Evolutionary conservation across 2,797 vertebrate genomes (phyloP).

Genomic region (Hoplostethus atlanticus): DNA sequence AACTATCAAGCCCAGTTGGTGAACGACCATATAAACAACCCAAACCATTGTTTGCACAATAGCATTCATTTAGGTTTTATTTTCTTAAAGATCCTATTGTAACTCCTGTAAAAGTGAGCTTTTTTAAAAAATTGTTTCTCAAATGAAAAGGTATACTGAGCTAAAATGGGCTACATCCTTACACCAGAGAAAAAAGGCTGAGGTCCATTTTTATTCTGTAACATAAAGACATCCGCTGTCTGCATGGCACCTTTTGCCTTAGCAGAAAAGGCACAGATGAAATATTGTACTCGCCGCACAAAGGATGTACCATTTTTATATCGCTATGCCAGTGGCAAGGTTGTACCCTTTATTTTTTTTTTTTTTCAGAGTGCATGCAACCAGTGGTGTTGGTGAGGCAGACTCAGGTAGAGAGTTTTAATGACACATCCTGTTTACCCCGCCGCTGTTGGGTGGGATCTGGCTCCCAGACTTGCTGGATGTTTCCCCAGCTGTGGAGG

Average conservation of each 20-base stretch:
- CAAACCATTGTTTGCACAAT: conserved; percentile 7
- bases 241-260: not conserved
- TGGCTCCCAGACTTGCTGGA: conserved; percentile 66
- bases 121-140: not conserved
- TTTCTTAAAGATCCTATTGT: not conserved
- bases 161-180: not conserved
- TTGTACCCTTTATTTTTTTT: not conserved
- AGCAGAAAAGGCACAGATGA: conserved; percentile 20
- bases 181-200: not conserved
- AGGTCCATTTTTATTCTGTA: not conserved
- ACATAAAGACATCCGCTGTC: not conserved
- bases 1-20: conserved; percentile 7
- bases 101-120: too few relatives aligned
- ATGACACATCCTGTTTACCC: conserved; percentile 90
- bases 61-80: not conserved
- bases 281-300: conserved; percentile 31
- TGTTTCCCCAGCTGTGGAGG: conserved; percentile 77
- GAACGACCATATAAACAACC: not conserved
- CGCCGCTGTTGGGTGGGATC: conserved; percentile 87
- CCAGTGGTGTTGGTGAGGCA: conserved; percentile 78
- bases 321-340: too few relatives aligned
- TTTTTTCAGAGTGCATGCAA: conserved; percentile 64
- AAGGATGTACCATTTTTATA: conserved; percentile 41
- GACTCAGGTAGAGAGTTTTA: conserved; percentile 79
- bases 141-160: not conserved